Evolutionary conservation across 1,140 invertebrate genomes (phyloP), one percentile per base, ranked within the genome.

Genomic region (Papilio aristodemus): DNA sequence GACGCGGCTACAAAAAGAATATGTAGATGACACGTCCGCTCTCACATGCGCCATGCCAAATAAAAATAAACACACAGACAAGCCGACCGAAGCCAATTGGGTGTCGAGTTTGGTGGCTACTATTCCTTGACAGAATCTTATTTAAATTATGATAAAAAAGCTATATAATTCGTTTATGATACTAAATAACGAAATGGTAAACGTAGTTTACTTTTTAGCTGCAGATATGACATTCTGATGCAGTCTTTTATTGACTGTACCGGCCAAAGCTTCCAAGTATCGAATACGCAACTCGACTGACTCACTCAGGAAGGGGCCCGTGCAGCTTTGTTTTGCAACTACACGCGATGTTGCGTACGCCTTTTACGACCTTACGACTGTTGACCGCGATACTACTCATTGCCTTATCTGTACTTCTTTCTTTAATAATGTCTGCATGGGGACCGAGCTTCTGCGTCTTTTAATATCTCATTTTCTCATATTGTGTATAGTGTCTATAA

Each of bases 21-120:
- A 64, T 59, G 64, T 67, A 81, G 74, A 77, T 76, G 79, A 82
- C 81, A 81, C 79, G 81, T 85, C 81, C 79, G 83, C 78, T 85
- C 77, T 76, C 77, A 81, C 76, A 78, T 79, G 68, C 73, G 73
- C 69, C 36, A 73, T 54, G 46, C 69, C 43, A 80, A 78, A 82
- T 82, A 82, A 82, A 83, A 85, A 82, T 85, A 83, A 83, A 81
- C 75, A 66, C 57, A 9, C 27, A 72, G 17, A 74, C 74, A 70
- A 66, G 72, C 70, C 63, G 17, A 66, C 63, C 63, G 63, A 17
- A 46, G 63, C 63, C 63, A 66, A 66, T 66, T 66, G 63, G 63
- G 25, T 66, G 63, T 66, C 14, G 14, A 25, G 5, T 66, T 66
- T 66, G 27, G 63, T 46, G 63, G 63, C 39, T 66, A 66, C 41